Conservation (phyloP, 2,797 vertebrate species). For the Knipowitschia caucasica region DNA sequence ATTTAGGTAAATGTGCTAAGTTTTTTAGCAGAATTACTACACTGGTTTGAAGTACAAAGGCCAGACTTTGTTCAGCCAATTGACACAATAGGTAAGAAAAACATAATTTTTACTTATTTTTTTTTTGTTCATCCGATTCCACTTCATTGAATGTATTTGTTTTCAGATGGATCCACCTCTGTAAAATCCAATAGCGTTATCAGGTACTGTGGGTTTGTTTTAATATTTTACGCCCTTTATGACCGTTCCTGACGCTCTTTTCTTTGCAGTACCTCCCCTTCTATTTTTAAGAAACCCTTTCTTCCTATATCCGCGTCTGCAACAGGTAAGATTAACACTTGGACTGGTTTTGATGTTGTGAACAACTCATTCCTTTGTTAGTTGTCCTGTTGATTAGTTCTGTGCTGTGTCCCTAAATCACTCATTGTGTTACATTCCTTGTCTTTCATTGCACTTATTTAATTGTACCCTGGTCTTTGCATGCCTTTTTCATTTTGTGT, state of each 20-base stretch:
- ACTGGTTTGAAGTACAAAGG: slow-evolving; percentile 85
- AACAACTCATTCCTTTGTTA: neutral
- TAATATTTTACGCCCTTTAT: neutral
- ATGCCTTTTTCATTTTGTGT: slow-evolving; percentile 67
- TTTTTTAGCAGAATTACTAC: slow-evolving; percentile 85
- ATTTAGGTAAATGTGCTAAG: slow-evolving; percentile 81
- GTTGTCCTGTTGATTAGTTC: slow-evolving; percentile 21
- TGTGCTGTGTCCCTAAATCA: slow-evolving; percentile 21
- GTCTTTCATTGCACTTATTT: slow-evolving; percentile 28
- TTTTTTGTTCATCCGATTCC: neutral
- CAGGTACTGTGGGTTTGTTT: slow-evolving; percentile 56
- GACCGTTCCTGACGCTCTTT: slow-evolving; percentile 14
- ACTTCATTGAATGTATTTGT: slow-evolving; percentile 5
- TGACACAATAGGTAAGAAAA: slow-evolving; percentile 62
- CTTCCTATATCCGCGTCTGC: slow-evolving; percentile 81
- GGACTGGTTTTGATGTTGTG: slow-evolving; percentile 3
- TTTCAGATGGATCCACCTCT: slow-evolving; percentile 56
- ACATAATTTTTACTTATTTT: neutral
- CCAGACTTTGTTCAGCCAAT: slow-evolving; percentile 86
- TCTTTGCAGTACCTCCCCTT: slow-evolving; percentile 75
- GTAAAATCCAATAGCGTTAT: slow-evolving; percentile 51
- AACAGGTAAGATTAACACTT: slow-evolving; percentile 70
- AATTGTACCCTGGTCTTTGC: slow-evolving; percentile 38
- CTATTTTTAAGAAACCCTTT: slow-evolving; percentile 86
- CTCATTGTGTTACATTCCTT: slow-evolving; percentile 2